phyloP scores from a whole-genome alignment of 2,797 vertebrate genomes.

The Notolabrus celidotus region DNA sequence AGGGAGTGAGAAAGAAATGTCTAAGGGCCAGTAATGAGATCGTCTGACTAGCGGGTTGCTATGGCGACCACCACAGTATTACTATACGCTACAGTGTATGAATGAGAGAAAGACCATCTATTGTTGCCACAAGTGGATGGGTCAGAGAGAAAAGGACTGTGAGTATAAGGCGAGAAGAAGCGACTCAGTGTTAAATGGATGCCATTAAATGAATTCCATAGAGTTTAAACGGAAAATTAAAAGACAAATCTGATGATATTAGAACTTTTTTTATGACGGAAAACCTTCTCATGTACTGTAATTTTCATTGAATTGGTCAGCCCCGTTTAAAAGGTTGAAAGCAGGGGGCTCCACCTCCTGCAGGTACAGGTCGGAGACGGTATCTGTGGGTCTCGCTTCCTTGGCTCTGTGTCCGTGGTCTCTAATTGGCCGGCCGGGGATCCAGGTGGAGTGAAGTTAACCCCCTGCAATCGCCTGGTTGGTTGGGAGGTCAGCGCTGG shows the following conservation, averaged over 20 bases:
- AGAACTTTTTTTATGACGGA: constrained; percentile 19
- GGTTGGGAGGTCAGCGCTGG: constrained; percentile 33
- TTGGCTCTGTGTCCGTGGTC: constrained; percentile 7
- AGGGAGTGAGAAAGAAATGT: constrained; percentile 95
- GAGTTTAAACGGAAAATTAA: constrained; percentile 28
- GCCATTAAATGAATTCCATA: constrained; percentile 56
- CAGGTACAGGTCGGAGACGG: constrained; percentile 8
- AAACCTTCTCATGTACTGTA: constrained; percentile 20
- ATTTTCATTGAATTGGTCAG: constrained; percentile 23
- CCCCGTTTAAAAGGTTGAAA: constrained; percentile 22
- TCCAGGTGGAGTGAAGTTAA: constrained; percentile 57
- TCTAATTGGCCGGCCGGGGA: constrained; percentile 54
- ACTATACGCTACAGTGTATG: constrained; percentile 95
- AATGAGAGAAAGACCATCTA: constrained; percentile 88
- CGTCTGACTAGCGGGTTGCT: constrained; percentile 93
- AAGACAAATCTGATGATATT: constrained; percentile 23
- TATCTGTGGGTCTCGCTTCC: constrained; percentile 11
- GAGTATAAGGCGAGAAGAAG: constrained; percentile 53
- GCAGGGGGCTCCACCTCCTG: constrained; percentile 36
- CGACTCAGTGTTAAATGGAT: constrained; percentile 62
- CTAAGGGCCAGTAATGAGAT: constrained; percentile 97
- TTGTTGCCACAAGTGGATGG: constrained; percentile 81
- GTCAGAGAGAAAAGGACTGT: constrained; percentile 64
- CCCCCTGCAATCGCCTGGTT: constrained; percentile 46
- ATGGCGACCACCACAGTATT: constrained; percentile 91